These are phyloP conservation scores for Rhizoglyphus robini DNA, from an alignment of 1,140 invertebrate genomes.

Conservation along the genomic window DNA sequence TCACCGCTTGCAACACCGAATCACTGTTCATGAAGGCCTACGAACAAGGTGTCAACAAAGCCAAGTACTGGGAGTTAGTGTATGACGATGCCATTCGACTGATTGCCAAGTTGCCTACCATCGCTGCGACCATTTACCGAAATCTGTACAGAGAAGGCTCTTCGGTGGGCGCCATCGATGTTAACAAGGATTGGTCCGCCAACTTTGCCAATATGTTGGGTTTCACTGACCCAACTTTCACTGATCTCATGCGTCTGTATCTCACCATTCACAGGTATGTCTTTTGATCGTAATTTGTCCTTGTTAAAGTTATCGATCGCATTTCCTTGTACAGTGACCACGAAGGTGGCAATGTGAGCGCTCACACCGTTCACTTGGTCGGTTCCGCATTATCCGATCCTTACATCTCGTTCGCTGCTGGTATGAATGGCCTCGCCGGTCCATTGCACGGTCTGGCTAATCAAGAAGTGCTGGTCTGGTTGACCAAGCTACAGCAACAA, in stretches of 20 bases:
- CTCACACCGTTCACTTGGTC: slow-evolving; percentile 45
- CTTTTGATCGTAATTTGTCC: not conserved
- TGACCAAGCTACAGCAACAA: slow-evolving; percentile 35
- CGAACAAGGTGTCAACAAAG: slow-evolving; percentile 41
- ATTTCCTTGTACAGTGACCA: slow-evolving; percentile 35
- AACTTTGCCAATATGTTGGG: slow-evolving; percentile 46
- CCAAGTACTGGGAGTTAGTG: slow-evolving; percentile 43
- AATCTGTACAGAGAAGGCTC: slow-evolving; percentile 45
- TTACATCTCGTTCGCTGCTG: slow-evolving; percentile 45
- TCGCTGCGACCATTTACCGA: slow-evolving; percentile 46
- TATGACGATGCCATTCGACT: slow-evolving; percentile 47
- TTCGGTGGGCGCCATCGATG: slow-evolving; percentile 41
- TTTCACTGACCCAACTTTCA: slow-evolving; percentile 41
- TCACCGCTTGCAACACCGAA: slow-evolving; percentile 45
- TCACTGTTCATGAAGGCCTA: slow-evolving; percentile 47
- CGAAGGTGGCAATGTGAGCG: slow-evolving; percentile 47
- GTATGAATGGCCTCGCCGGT: slow-evolving; percentile 46
- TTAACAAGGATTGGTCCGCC: slow-evolving; percentile 44
- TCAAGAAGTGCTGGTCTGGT: slow-evolving; percentile 40
- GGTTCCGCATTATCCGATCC: slow-evolving; percentile 47
- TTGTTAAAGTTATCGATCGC: not conserved
- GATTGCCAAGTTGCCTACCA: slow-evolving; percentile 46
- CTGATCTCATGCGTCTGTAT: slow-evolving; percentile 46
- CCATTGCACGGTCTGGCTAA: slow-evolving; percentile 48
- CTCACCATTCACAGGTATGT: slow-evolving; percentile 44